Percentiles rank a stretch among this genome's conserved stretches.
Evolutionary conservation across 2,113 vertebrate genomes (phyloP).

Genomic region (Sciurus niger): DNA sequence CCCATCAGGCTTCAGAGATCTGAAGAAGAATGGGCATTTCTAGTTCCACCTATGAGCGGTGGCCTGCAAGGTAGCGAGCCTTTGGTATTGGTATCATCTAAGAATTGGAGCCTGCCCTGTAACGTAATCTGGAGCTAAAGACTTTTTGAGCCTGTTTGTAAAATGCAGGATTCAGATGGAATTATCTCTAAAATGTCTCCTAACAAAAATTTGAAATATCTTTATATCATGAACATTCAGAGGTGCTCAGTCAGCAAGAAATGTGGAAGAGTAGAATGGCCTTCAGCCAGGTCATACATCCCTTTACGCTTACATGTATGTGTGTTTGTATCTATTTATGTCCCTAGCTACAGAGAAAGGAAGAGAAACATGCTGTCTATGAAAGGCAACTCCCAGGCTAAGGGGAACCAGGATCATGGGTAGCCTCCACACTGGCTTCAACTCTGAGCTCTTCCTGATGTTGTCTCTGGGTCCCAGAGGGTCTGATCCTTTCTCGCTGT

Average conservation of each 20-base stretch:
- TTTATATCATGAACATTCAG: neutral
- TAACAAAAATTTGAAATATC: neutral
- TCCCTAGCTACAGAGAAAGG: neutral
- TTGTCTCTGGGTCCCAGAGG: neutral
- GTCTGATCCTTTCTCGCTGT: neutral
- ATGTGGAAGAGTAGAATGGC: neutral
- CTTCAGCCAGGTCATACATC: neutral
- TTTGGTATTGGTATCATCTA: too few species aligned
- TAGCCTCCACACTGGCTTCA: neutral
- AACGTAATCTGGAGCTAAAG: too few species aligned
- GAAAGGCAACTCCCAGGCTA: neutral
- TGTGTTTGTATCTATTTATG: neutral
- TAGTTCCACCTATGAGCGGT: neutral
- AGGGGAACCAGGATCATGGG: neutral
- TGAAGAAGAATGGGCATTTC: too few species aligned
- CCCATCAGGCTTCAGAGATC: too few species aligned
- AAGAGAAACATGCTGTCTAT: neutral
- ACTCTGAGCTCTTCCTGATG: neutral
- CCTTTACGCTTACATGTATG: neutral
- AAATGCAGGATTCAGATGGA: constrained; percentile 8
- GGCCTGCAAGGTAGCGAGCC: rapidly evolving
- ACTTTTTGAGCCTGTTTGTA: neutral
- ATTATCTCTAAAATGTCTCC: neutral
- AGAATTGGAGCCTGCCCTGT: neutral
- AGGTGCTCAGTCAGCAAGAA: neutral